A percentile compares a stretch with the other conserved stretches of the same genome.
Conservation (phyloP, 2,888 invertebrate genomes). For the Gerosis bhagava region DNA sequence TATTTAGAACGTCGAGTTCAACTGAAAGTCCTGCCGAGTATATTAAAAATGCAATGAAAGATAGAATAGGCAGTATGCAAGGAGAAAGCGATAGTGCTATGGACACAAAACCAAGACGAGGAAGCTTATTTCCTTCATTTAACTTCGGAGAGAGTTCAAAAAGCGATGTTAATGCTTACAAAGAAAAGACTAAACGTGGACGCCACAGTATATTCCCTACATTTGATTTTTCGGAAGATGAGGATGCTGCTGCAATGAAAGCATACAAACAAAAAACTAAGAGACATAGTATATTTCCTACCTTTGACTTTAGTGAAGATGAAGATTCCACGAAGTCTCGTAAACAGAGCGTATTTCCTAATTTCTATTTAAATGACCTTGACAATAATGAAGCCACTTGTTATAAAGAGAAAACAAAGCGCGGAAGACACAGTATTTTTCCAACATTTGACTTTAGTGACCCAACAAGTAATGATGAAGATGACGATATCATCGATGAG, state of each 20-base stretch:
- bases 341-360: conserved; percentile 66
- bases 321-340: conserved; percentile 54
- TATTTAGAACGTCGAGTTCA: conserved; percentile 58
- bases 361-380: conserved; percentile 67
- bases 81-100: conserved; percentile 44
- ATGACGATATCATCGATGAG: conserved; percentile 65
- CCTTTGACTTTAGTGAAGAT: conserved; percentile 65
- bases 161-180: conserved; percentile 54
- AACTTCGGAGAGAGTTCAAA: conserved; percentile 51
- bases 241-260: conserved; percentile 52
- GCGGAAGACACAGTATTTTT: conserved; percentile 68
- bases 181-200: conserved; percentile 58
- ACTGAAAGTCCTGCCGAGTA: conserved; percentile 61
- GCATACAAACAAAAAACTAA: conserved; percentile 60
- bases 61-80: conserved; percentile 53
- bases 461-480: conserved; percentile 56
- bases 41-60: conserved; percentile 62
- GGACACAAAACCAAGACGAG: conserved; percentile 51
- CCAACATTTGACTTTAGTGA: conserved; percentile 68
- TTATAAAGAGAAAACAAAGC: conserved; percentile 65
- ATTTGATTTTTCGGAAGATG: conserved; percentile 71
- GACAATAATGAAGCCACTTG: conserved; percentile 54
- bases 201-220: conserved; percentile 66
- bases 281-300: conserved; percentile 65
- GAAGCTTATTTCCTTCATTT: conserved; percentile 65